These are phyloP conservation scores for Pterostichus madidus DNA, from an alignment of 2,888 invertebrate genomes.

Conservation along the genomic window DNA sequence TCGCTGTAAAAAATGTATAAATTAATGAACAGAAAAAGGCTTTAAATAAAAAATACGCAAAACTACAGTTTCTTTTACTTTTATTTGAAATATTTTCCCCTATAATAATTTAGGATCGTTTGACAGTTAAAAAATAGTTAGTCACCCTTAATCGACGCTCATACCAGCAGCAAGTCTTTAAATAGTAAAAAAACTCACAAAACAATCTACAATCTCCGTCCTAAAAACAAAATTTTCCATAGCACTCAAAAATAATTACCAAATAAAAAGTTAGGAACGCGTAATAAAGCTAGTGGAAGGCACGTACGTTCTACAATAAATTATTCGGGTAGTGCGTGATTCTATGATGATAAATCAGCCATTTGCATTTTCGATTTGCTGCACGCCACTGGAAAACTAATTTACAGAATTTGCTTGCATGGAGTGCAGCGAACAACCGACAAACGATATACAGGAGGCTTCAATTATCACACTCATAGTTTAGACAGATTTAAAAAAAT, in stretches of 20 bases:
- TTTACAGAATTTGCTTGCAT: constrained; percentile 21
- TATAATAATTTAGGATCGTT: background rate
- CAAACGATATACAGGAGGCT: background rate
- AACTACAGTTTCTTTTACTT: background rate
- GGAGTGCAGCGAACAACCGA: background rate
- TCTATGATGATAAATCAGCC: constrained; percentile 21
- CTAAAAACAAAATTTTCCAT: constrained; percentile 8
- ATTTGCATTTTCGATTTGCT: constrained; percentile 38
- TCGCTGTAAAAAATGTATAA: too few relatives aligned
- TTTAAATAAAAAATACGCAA: too few relatives aligned
- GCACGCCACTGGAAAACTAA: constrained; percentile 48
- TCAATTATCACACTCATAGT: too few relatives aligned
- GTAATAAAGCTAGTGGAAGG: background rate
- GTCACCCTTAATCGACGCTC: background rate
- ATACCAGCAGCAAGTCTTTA: background rate
- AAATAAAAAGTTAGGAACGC: constrained; percentile 24
- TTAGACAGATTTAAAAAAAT: too few relatives aligned
- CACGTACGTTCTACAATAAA: constrained; percentile 22
- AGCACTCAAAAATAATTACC: constrained; percentile 26
- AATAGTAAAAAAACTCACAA: constrained; percentile 9
- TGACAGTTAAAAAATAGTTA: background rate
- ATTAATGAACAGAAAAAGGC: background rate
- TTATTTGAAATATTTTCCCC: background rate
- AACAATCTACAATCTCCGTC: constrained; percentile 19
- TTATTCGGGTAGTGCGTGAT: constrained; percentile 32